Percentiles rank a stretch among this genome's conserved stretches.
Conservation (phyloP, 2,113 vertebrate species). For the Pygoscelis antarcticus region DNA sequence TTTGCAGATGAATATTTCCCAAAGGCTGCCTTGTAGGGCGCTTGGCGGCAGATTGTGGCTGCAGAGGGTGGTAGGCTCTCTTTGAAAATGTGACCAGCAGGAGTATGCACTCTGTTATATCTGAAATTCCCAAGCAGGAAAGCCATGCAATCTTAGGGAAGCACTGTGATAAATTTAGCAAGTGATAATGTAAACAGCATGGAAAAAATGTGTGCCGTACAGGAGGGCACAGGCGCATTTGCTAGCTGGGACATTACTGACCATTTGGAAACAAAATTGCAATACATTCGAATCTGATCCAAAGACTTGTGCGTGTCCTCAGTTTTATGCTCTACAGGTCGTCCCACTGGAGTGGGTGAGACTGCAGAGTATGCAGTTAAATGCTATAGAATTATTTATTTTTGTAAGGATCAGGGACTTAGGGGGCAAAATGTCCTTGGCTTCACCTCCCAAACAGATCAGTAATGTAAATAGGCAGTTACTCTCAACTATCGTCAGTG, state of each 20-base stretch:
- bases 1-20: not conserved
- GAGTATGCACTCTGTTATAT: not conserved
- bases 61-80: not conserved
- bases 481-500: not conserved
- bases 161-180: conserved; percentile 39
- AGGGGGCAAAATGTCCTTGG: not conserved
- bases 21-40: not conserved
- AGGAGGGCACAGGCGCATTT: not conserved
- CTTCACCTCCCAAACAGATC: not conserved
- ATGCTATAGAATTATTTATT: not conserved
- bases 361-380: not conserved
- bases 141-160: not conserved
- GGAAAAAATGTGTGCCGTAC: conserved; percentile 21
- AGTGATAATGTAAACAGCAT: conserved; percentile 19
- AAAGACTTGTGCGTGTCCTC: not conserved
- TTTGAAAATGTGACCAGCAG: not conserved
- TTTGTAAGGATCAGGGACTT: not conserved
- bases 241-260: not conserved
- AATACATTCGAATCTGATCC: not conserved
- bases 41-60: not conserved
- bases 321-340: not conserved
- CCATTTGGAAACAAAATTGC: not conserved
- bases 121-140: conserved; percentile 15
- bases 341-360: not conserved
- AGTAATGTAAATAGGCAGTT: not conserved